These are phyloP conservation scores for Cybosia mesomella DNA, from an alignment of 2,888 invertebrate genomes.

Conservation along the genomic window DNA sequence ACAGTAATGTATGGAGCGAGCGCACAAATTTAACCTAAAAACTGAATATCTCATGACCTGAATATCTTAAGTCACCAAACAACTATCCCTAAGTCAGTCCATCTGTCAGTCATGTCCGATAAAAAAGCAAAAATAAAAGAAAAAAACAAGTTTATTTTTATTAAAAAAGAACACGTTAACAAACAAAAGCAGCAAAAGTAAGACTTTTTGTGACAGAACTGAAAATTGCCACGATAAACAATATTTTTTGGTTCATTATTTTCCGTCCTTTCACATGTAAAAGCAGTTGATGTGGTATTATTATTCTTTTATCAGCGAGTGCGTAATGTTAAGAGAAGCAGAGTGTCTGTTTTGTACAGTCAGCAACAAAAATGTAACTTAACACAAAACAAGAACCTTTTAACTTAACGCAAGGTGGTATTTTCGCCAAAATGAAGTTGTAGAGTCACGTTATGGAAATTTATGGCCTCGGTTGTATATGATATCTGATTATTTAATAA, in stretches of 20 bases:
- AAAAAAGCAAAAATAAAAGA: too few species aligned
- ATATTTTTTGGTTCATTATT: conserved; percentile 10
- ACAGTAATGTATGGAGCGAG: too few species aligned
- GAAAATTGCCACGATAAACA: neutral
- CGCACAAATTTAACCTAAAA: too few species aligned
- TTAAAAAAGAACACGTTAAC: neutral
- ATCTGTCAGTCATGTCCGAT: neutral
- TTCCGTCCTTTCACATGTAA: neutral
- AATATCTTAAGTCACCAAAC: too few species aligned
- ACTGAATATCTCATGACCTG: too few species aligned
- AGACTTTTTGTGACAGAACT: neutral
- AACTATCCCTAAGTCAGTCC: neutral
- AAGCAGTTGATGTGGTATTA: conserved; percentile 2
- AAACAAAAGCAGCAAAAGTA: neutral
- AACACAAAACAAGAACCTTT: too few species aligned
- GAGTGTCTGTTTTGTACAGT: neutral
- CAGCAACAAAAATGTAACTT: neutral
- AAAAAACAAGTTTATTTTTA: neutral
- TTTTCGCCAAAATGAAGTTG: neutral
- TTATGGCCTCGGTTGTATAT: neutral
- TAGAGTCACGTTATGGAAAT: neutral
- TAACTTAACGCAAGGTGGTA: too few species aligned
- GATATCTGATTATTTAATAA: neutral
- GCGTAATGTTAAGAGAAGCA: neutral
- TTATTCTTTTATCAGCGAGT: conserved; percentile 7